phyloP scores from a whole-genome alignment of 2,113 vertebrate genomes.

The Oncorhynchus tshawytscha region DNA sequence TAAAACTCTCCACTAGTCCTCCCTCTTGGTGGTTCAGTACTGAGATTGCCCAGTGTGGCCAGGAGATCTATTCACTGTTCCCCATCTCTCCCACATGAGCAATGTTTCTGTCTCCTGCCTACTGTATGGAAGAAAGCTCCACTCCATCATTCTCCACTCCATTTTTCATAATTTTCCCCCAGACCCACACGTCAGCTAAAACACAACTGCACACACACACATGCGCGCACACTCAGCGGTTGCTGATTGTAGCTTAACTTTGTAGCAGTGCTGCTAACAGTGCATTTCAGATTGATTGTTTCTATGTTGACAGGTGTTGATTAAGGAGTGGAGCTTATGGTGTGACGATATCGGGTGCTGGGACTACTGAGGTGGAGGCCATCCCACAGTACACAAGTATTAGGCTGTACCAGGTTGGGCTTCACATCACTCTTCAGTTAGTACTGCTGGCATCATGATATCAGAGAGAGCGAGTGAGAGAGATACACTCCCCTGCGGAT shows the following conservation, averaged over 20 bases:
- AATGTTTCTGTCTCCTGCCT: neutral
- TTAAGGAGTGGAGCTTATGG: neutral
- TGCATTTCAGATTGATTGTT: neutral
- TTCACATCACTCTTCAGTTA: neutral
- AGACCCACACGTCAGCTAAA: neutral
- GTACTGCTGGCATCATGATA: too few species aligned
- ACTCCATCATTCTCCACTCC: constrained; percentile 15
- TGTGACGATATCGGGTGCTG: neutral
- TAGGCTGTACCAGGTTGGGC: neutral
- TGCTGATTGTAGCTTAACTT: neutral
- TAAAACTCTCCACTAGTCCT: neutral
- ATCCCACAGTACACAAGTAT: neutral
- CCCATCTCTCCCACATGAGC: neutral
- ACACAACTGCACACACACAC: neutral
- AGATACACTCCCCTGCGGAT: neutral
- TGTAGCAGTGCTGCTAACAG: neutral
- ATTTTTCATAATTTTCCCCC: neutral
- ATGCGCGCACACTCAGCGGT: neutral
- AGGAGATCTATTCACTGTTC: neutral
- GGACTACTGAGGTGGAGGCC: neutral
- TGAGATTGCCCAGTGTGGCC: neutral
- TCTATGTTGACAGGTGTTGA: neutral
- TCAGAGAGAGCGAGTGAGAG: neutral
- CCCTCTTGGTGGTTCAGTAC: neutral
- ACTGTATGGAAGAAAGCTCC: neutral